Evolutionary conservation across 2,888 invertebrate genomes (phyloP).

Genomic region (Drymonia ruficornis): DNA sequence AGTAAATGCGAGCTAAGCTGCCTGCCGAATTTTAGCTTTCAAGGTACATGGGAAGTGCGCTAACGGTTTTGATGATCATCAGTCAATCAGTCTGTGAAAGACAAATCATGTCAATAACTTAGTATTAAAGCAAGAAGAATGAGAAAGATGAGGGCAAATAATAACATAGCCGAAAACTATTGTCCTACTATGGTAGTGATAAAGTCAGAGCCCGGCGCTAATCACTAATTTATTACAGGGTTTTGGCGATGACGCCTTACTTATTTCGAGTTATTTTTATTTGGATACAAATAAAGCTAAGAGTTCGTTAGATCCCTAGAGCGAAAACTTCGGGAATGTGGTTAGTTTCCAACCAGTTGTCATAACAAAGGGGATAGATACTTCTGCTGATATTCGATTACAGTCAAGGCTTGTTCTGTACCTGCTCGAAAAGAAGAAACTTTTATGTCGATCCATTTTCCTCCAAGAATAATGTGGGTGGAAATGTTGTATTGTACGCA

Average conservation of each 20-base stretch:
- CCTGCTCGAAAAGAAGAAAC: neutral
- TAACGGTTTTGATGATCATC: too few species aligned
- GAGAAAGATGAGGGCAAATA: too few species aligned
- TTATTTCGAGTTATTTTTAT: neutral
- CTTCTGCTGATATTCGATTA: neutral
- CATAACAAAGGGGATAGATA: neutral
- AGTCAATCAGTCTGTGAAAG: too few species aligned
- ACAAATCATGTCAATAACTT: too few species aligned
- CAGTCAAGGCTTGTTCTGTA: neutral
- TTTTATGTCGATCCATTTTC: neutral
- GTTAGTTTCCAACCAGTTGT: neutral
- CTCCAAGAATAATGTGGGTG: neutral
- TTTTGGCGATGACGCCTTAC: neutral
- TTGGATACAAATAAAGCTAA: neutral
- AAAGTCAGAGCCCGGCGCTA: neutral
- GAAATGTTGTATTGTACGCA: neutral
- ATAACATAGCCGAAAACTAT: too few species aligned
- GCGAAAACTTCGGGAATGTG: neutral
- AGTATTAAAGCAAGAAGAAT: too few species aligned
- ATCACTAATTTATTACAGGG: neutral
- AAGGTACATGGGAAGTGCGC: too few species aligned
- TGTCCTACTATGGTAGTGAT: too few species aligned
- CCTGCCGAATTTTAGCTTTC: too few species aligned
- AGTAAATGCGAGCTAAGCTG: too few species aligned
- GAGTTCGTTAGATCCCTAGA: neutral